Percentiles rank a stretch among this genome's conserved stretches.
These are phyloP conservation scores for Cnemophilus loriae DNA, from an alignment of 2,113 vertebrate species.

Conservation along the genomic window DNA sequence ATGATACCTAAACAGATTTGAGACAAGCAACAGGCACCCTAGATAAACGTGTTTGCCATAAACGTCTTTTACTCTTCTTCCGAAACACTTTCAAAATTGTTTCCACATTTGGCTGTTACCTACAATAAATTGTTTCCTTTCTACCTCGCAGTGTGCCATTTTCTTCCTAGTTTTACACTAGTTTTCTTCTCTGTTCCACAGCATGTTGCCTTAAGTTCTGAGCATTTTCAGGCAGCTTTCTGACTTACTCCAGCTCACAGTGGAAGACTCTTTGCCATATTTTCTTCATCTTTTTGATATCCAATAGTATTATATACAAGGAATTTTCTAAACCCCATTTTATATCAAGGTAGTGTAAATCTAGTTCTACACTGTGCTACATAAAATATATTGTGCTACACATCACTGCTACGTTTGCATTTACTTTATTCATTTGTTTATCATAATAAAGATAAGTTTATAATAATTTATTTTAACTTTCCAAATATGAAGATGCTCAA, in stretches of 20 bases:
- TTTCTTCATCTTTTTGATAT: background rate
- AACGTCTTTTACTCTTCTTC: background rate
- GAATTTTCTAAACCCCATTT: background rate
- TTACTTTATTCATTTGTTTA: background rate
- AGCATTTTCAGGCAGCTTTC: background rate
- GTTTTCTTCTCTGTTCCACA: background rate
- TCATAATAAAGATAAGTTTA: background rate
- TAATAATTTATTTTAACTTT: background rate
- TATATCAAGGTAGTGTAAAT: background rate
- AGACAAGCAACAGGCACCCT: background rate
- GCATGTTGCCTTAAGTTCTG: background rate
- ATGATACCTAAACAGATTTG: background rate
- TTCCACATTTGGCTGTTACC: background rate
- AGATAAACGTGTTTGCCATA: background rate
- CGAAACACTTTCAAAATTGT: background rate
- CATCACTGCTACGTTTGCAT: background rate
- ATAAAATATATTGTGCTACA: background rate
- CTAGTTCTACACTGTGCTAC: background rate
- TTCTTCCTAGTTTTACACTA: background rate
- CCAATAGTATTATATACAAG: background rate
- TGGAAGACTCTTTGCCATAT: background rate
- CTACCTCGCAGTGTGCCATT: background rate
- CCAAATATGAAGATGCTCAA: background rate
- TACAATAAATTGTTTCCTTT: background rate
- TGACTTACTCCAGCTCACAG: background rate